A percentile compares a stretch with the other conserved stretches of the same genome.
These are phyloP conservation scores for Sylvia atricapilla DNA, from an alignment of 2,113 vertebrate species.

Conservation along the genomic window DNA sequence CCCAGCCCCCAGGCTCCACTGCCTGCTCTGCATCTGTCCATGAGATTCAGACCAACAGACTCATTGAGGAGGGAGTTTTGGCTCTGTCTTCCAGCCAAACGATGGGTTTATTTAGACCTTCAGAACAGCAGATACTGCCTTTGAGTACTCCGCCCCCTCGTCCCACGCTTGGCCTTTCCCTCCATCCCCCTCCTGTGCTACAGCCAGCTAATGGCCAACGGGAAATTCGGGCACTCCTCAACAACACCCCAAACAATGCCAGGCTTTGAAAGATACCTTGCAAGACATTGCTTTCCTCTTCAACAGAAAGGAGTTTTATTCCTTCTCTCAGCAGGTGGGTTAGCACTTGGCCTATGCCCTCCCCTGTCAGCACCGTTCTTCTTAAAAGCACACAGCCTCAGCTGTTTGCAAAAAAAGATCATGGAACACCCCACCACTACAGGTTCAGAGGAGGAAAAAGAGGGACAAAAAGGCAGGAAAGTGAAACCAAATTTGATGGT, in stretches of 20 bases:
- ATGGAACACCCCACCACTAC: background rate
- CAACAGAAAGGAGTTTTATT: background rate
- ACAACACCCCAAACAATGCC: rapidly evolving
- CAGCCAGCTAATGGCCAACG: rapidly evolving
- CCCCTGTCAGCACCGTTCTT: background rate
- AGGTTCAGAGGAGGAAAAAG: background rate
- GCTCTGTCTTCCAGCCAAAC: rapidly evolving
- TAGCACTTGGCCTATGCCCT: too few species aligned
- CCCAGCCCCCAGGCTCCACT: too few species aligned
- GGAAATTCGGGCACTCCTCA: rapidly evolving
- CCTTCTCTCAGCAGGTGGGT: background rate
- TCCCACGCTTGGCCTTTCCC: background rate
- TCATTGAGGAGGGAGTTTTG: rapidly evolving
- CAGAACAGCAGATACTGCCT: rapidly evolving
- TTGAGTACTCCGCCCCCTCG: rapidly evolving
- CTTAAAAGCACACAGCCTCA: rapidly evolving
- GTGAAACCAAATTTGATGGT: background rate
- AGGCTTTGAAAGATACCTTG: too few species aligned
- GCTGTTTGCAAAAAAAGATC: background rate
- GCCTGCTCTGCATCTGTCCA: too few species aligned
- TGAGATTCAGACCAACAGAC: background rate
- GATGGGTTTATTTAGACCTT: rapidly evolving
- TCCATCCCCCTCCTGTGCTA: background rate
- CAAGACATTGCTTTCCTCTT: background rate
- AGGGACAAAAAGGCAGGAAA: background rate